A percentile compares a stretch with the other conserved stretches of the same genome.
phyloP scores from a whole-genome alignment of 2,113 vertebrate genomes.

The Cettia cetti region DNA sequence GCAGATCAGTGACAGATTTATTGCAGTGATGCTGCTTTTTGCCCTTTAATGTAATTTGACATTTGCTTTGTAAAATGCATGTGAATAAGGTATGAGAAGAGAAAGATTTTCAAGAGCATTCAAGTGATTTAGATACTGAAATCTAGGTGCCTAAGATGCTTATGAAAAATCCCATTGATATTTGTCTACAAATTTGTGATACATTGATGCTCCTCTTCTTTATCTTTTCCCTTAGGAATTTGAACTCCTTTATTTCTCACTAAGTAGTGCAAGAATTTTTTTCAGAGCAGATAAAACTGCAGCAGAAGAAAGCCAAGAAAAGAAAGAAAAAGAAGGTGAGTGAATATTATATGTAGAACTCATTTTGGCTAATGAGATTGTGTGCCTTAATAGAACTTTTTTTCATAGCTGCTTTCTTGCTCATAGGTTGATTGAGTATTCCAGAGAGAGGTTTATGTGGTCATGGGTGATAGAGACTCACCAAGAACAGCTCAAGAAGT shows the following conservation, averaged over 20 bases:
- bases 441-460: not conserved
- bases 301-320: constrained; percentile 94
- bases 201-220: not conserved
- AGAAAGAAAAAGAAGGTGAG: constrained; percentile 90
- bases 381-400: not conserved
- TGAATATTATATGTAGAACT: not conserved
- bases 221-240: constrained; percentile 84
- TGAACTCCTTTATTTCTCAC: constrained; percentile 95
- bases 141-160: not conserved
- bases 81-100: not conserved
- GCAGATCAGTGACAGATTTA: not conserved
- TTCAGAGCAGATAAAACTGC: constrained; percentile 98
- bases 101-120: not conserved
- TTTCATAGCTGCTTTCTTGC: not conserved
- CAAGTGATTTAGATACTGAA: not conserved
- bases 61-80: not conserved
- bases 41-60: not conserved
- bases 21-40: not conserved
- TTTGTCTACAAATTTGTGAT: not conserved
- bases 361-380: not conserved
- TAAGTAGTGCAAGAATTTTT: constrained; percentile 98
- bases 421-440: not conserved
- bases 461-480: not conserved
- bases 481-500: not conserved
- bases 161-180: not conserved